Percentiles rank a stretch among this genome's conserved stretches.
These are phyloP conservation scores for Zaprionus gabonicus DNA, from an alignment of 1,140 invertebrate species.

Conservation along the genomic window DNA sequence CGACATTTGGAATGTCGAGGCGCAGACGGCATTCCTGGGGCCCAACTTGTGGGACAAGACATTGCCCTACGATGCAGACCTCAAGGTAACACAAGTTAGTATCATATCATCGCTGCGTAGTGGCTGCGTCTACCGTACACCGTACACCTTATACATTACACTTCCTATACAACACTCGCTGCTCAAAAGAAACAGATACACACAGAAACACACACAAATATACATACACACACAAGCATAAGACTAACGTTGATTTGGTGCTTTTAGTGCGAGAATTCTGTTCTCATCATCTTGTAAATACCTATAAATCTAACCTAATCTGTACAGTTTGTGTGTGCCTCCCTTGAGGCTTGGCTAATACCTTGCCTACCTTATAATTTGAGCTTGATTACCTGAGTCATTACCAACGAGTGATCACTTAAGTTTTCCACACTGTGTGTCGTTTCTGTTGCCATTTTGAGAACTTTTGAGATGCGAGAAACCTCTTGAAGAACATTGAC, in stretches of 20 bases:
- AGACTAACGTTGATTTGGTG: constrained; percentile 61
- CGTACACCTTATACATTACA: neutral
- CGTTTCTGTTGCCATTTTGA: constrained; percentile 33
- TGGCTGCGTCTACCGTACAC: constrained; percentile 67
- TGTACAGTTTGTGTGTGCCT: constrained; percentile 27
- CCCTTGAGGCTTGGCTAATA: constrained; percentile 21
- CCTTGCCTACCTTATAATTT: neutral
- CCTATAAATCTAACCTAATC: constrained; percentile 3
- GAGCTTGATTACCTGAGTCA: neutral
- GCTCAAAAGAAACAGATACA: constrained; percentile 21
- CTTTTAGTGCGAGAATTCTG: constrained; percentile 76
- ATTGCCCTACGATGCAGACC: constrained; percentile 94
- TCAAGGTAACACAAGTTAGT: constrained; percentile 94
- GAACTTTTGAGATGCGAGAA: constrained; percentile 15
- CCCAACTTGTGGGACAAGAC: constrained; percentile 98
- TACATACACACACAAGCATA: constrained; percentile 16
- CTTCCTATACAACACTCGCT: constrained; percentile 18
- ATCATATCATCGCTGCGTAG: constrained; percentile 85
- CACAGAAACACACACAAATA: constrained; percentile 1
- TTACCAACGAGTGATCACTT: neutral
- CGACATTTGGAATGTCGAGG: constrained; percentile 94
- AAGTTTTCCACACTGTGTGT: neutral
- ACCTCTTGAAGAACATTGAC: neutral
- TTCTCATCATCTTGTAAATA: constrained; percentile 67
- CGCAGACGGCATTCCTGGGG: constrained; percentile 96